phyloP scores from a whole-genome alignment of 2,113 vertebrate genomes.

The Cygnus atratus region DNA sequence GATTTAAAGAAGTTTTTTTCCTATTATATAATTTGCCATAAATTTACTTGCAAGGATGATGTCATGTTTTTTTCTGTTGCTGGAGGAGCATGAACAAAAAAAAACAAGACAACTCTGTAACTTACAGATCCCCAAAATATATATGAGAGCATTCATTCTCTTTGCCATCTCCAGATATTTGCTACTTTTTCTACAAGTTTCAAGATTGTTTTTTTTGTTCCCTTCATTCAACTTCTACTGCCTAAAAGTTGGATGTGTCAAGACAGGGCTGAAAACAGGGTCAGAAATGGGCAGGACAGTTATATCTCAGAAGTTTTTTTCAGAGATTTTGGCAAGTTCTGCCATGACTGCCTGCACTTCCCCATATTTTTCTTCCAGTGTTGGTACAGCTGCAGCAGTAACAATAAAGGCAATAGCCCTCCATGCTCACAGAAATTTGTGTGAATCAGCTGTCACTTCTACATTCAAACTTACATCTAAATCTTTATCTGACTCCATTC shows the following conservation, averaged over 20 bases:
- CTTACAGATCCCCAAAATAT: not conserved
- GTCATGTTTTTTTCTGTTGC: not conserved
- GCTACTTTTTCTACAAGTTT: not conserved
- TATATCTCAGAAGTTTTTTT: not conserved
- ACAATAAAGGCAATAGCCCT: not conserved
- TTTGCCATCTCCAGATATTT: not conserved
- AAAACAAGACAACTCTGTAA: not conserved
- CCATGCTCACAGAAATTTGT: not conserved
- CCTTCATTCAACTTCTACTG: not conserved
- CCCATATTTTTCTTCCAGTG: accelerated
- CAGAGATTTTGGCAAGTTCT: not conserved
- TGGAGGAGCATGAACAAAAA: not conserved
- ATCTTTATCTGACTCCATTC: not conserved
- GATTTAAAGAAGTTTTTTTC: not conserved
- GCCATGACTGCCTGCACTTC: not conserved
- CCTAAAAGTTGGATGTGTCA: not conserved
- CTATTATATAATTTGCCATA: not conserved
- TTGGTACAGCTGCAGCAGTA: not conserved
- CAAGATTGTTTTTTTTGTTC: not conserved
- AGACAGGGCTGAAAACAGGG: not conserved
- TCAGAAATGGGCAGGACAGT: not conserved
- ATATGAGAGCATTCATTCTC: not conserved
- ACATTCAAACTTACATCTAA: not conserved
- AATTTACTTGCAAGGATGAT: not conserved
- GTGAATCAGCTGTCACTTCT: not conserved